These are phyloP conservation scores for Drosophila punjabiensis DNA, from an alignment of 1,140 invertebrate genomes.

Conservation along the genomic window DNA sequence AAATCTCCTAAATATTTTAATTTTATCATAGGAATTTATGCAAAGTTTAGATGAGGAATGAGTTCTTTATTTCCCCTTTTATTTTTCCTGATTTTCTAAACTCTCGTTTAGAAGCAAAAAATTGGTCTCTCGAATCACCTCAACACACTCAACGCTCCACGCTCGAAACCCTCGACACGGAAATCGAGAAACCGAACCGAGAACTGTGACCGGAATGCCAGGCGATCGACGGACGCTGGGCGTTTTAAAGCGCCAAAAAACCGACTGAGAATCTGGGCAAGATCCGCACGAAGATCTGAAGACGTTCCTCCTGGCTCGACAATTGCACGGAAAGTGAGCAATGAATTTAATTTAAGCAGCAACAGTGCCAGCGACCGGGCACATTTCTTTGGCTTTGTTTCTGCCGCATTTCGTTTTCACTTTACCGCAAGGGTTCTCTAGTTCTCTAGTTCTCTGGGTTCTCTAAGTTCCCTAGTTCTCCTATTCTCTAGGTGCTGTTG, in stretches of 20 bases:
- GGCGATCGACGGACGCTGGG: conserved; percentile 26
- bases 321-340: conserved; percentile 67
- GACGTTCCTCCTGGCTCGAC: conserved; percentile 50
- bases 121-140: neutral
- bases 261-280: conserved; percentile 7
- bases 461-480: conserved; percentile 7
- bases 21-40: neutral
- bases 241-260: conserved; percentile 25
- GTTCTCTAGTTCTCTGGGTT: conserved; percentile 30
- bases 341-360: conserved; percentile 69
- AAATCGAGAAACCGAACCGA: conserved; percentile 20
- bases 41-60: neutral
- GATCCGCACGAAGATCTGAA: conserved; percentile 17
- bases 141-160: conserved; percentile 18
- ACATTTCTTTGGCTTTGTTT: conserved; percentile 83
- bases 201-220: conserved; percentile 30
- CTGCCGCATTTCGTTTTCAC: conserved; percentile 56
- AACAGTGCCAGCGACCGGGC: conserved; percentile 25
- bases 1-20: neutral
- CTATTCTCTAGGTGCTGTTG: conserved; percentile 11
- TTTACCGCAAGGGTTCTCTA: conserved; percentile 48
- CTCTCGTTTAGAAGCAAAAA: neutral
- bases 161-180: conserved; percentile 5
- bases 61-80: neutral
- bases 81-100: neutral